These are phyloP conservation scores for Scartelaos histophorus DNA, from an alignment of 2,113 vertebrate species.

Conservation along the genomic window DNA sequence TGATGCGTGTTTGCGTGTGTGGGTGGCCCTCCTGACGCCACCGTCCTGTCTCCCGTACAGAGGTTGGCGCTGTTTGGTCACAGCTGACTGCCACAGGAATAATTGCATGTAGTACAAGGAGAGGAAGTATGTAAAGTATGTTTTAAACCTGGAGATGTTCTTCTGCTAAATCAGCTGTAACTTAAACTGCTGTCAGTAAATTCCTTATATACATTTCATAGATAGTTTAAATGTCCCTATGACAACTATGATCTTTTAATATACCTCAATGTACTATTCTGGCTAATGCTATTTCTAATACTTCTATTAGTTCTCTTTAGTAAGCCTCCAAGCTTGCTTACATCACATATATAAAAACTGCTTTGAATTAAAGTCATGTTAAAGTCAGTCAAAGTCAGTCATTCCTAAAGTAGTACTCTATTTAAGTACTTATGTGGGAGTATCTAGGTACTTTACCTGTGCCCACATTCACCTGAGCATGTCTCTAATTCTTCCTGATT, in stretches of 20 bases:
- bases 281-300: conserved; percentile 18
- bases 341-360: background rate
- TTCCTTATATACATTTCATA: background rate
- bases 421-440: no score
- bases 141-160: background rate
- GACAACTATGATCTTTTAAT: background rate
- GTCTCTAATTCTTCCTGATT: conserved; percentile 13
- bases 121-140: background rate
- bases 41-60: conserved; percentile 81
- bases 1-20: conserved; percentile 23
- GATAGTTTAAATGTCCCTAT: no score
- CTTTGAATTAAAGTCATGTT: no score
- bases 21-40: conserved; percentile 81
- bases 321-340: background rate
- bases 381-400: no score
- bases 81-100: conserved; percentile 79
- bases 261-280: background rate
- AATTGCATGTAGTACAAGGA: conserved; percentile 59
- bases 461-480: conserved; percentile 19
- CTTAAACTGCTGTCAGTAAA: background rate
- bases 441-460: background rate
- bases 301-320: no score
- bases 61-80: conserved; percentile 79
- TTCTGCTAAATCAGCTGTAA: background rate
- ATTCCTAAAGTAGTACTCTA: no score